Base-by-base conservation (phyloP, 35 echinoderm and acorn worm genomes). In the Apostichopus parvimensis region DNA sequence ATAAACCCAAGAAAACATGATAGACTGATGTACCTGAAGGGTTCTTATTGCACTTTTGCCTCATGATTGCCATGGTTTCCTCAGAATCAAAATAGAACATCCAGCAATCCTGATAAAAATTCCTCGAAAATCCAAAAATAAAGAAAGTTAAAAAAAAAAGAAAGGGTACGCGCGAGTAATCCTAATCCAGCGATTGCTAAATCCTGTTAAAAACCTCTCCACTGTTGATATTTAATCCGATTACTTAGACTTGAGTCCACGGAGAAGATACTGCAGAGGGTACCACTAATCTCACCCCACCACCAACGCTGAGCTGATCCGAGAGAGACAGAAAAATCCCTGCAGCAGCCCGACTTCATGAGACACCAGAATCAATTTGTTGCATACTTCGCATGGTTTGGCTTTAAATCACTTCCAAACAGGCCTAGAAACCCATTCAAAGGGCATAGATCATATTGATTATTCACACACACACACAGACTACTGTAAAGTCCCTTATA, bases 61-160 rank as follows among this genome's bases (percentile, higher is more conserved):
- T 84, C 81, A 84, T 84, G 55, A 84, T 84, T 58, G 81, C 81
- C 81, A 84, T 84, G 6, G 81, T 84, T 59, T 84, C 54, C 81
- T 84, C 56, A 6, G 81, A 84, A 84, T 84, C 81, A 84, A 84
- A 84, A 56, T 58, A 58, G 81, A 58, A 84, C 81, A 84, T 84
- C 81, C 81, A 84, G 57, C n/a, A 6, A 59, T 56, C 57, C 52
- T 61, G 58, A 61, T 61, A 61, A 0, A 9, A 61, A 9, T 61
- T 12, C 58, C 12, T 61, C 58, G 12, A 9, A 61, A 61, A 61
- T 61, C 58, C 58, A 61, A 61, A 61, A 12, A 61, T 45, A 45
- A 4, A 4, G 34, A 61, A 12, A 61, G 58, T 61, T 61, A 28
- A 61, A 61, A 9, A 61, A 61, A 61, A 0, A 61, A 61, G 11